Percentiles rank a stretch among this genome's conserved stretches.
These are phyloP conservation scores for Dolichotis patagonum DNA, from an alignment of 2,113 vertebrate genomes.

Conservation along the genomic window DNA sequence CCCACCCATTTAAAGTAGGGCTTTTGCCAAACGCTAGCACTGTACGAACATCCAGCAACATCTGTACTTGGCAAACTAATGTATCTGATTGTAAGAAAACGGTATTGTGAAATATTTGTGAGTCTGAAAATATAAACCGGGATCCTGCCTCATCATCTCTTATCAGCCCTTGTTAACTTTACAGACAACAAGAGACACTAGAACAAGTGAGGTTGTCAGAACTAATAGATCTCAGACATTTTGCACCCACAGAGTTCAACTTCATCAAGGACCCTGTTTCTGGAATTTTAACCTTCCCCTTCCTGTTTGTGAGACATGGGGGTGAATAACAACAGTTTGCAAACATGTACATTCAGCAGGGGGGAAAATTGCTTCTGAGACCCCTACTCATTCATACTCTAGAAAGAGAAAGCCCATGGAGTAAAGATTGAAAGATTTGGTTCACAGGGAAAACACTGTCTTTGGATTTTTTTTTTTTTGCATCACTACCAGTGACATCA, in stretches of 20 bases:
- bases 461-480: background rate
- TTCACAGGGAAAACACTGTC: background rate
- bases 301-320: slow-evolving; percentile 25
- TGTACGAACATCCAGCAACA: slow-evolving; percentile 77
- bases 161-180: slow-evolving; percentile 87
- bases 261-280: slow-evolving; percentile 63
- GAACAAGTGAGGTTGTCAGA: slow-evolving; percentile 86
- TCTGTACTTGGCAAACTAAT: slow-evolving; percentile 82
- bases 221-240: slow-evolving; percentile 84
- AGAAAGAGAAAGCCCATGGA: background rate
- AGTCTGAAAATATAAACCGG: slow-evolving; percentile 86
- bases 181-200: slow-evolving; percentile 83
- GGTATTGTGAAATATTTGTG: slow-evolving; percentile 86
- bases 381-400: background rate
- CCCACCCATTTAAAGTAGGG: slow-evolving; percentile 65
- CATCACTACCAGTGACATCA: background rate
- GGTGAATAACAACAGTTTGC: background rate
- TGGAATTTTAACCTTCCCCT: slow-evolving; percentile 78
- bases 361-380: background rate
- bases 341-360: background rate
- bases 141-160: slow-evolving; percentile 84
- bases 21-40: slow-evolving; percentile 81
- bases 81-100: slow-evolving; percentile 87
- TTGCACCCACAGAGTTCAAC: slow-evolving; percentile 58
- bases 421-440: background rate